Conservation (phyloP, 2,797 vertebrate species). For the Anguilla marmorata region DNA sequence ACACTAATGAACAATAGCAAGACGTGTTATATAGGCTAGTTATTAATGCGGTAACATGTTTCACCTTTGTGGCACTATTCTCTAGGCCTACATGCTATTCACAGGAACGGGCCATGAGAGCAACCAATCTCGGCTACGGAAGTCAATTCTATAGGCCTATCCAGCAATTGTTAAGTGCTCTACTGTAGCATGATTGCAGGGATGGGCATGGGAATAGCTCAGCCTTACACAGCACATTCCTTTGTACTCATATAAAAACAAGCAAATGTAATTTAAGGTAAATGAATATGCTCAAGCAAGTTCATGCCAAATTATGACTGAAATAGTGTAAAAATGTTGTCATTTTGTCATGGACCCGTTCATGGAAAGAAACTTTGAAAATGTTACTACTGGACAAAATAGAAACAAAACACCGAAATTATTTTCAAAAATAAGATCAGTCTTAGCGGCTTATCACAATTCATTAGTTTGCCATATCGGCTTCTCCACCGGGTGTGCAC, state of each 20-base stretch:
- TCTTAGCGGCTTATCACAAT: not conserved
- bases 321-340: not conserved
- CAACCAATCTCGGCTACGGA: not conserved
- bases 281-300: not conserved
- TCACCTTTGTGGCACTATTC: not conserved
- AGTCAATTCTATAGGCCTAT: not conserved
- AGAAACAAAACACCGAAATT: not conserved
- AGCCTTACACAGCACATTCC: slow-evolving; percentile 2
- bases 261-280: not conserved
- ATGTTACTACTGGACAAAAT: not conserved
- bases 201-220: not conserved
- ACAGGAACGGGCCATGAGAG: not conserved
- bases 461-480: not conserved
- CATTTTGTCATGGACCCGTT: not conserved
- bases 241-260: not conserved
- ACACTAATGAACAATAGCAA: not conserved
- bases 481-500: not conserved
- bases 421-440: not conserved
- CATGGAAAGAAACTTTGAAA: not conserved
- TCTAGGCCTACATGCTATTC: not conserved
- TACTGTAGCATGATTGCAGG: not conserved
- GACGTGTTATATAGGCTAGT: not conserved
- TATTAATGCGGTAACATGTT: not conserved
- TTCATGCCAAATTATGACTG: not conserved
- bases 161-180: not conserved